phyloP scores from a whole-genome alignment of 2,113 vertebrate genomes.

The Microtus oregoni region DNA sequence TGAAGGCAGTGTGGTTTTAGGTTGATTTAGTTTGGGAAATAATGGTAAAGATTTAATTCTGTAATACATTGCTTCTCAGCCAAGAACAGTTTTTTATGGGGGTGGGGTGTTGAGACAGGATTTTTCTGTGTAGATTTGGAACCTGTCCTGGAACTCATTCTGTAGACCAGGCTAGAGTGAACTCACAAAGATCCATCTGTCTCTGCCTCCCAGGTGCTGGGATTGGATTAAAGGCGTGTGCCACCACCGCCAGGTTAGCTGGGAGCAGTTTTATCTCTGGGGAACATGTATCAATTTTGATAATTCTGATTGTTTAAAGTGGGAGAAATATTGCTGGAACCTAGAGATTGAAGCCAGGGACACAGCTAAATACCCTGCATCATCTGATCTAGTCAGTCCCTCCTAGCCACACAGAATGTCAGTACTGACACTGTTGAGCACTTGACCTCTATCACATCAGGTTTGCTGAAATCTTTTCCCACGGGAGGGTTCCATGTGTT shows the following conservation, averaged over 20 bases:
- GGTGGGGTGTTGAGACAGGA: too few species aligned
- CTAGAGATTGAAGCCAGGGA: neutral
- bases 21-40: neutral
- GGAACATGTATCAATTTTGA: neutral
- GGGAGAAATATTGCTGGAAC: neutral
- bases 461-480: neutral
- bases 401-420: neutral
- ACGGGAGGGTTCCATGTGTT: neutral
- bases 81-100: neutral
- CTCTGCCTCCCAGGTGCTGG: too few species aligned
- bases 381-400: neutral
- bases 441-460: neutral
- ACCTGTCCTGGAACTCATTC: too few species aligned
- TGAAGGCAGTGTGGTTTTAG: neutral
- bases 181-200: too few species aligned
- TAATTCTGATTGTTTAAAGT: constrained; percentile 5
- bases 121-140: too few species aligned
- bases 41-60: constrained; percentile 33
- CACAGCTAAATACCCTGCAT: neutral
- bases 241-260: too few species aligned
- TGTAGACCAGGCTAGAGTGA: too few species aligned
- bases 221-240: too few species aligned
- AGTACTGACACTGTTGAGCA: neutral
- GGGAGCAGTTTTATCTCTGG: neutral
- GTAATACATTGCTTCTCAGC: neutral